Percentiles rank a stretch among this genome's conserved stretches.
Evolutionary conservation across 2,797 vertebrate species (phyloP).

Genomic region (Cyclopterus lumpus): DNA sequence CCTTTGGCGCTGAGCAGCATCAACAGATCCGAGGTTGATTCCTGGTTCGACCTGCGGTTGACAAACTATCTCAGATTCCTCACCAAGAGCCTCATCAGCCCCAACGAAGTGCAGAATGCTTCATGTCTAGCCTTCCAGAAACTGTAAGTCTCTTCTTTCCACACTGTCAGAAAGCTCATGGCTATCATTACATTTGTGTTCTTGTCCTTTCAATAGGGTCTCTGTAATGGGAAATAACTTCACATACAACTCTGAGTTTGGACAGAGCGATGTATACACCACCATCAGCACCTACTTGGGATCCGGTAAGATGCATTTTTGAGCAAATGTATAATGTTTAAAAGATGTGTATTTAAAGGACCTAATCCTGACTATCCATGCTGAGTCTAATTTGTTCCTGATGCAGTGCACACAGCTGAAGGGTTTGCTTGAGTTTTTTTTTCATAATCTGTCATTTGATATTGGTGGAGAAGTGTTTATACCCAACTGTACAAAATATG

Average conservation of each 20-base stretch:
- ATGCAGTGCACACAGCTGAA: background rate
- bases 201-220: constrained; percentile 57
- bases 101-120: constrained; percentile 54
- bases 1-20: constrained; percentile 64
- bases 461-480: background rate
- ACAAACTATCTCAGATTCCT: constrained; percentile 73
- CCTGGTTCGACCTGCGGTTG: constrained; percentile 69
- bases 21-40: constrained; percentile 53
- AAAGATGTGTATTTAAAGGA: background rate
- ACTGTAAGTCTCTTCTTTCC: constrained; percentile 64
- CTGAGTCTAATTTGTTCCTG: background rate
- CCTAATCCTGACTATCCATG: background rate
- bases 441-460: background rate
- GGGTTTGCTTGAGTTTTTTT: background rate
- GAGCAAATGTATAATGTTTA: background rate
- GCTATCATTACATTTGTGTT: background rate
- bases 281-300: constrained; percentile 72
- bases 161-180: background rate
- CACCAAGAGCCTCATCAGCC: constrained; percentile 67
- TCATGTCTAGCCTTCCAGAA: constrained; percentile 72
- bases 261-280: constrained; percentile 62
- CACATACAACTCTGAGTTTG: constrained; percentile 70
- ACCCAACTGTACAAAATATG: background rate
- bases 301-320: constrained; percentile 50
- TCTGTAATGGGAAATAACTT: constrained; percentile 71